Base-by-base conservation (phyloP, 2,113 vertebrate species). In the Pampusana beccarii region DNA sequence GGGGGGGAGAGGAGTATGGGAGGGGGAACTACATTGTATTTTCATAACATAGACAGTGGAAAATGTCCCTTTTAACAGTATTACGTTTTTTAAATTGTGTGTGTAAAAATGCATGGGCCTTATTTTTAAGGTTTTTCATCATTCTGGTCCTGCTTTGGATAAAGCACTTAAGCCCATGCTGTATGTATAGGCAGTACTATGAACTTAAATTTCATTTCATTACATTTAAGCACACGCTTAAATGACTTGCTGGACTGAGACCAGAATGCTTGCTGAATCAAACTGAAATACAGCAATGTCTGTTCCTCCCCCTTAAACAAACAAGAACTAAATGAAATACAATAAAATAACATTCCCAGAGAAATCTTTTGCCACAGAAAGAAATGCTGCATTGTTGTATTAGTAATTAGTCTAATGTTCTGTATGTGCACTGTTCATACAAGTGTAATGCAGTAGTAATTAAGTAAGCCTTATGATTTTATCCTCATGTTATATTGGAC, bases 311-410 rank as follows among this genome's bases (percentile, higher is more conserved):
- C 38, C 78, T 95, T 97, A 97, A 96, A 88, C 66, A 97, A 97
- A 95, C 80, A 95, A 92, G 78, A 26, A 83, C 56, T 88, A 95
- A 97, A 93, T 90, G 78, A 93, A 96, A 95, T 91, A 95, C 84
- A 95, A 94, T 96, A 90, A 97, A 97, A 97, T 91, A 95, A 94
- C 94, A 96, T 97, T 96, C 92, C 74, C 92, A 96, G 95, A 95
- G 84, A 95, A 97, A 87, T 93, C 44, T 58, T 86, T 64, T 69
- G n/a, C 74, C 33, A 34, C 56, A 83, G 81, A 92, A 94, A 95
- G 77, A 89, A 92, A 58, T 88, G 70, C 64, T 85, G 58, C 51
- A 82, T 56, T 95, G 84, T 74, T 91, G 36, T 69, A 48, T 88
- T 74, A 95, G 71, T 62, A 77, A 87, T 92, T 88, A 86, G 71